Evolutionary conservation across 2,113 vertebrate species (phyloP), one percentile per base, ranked within the genome.

Genomic region (Dinomys branickii): DNA sequence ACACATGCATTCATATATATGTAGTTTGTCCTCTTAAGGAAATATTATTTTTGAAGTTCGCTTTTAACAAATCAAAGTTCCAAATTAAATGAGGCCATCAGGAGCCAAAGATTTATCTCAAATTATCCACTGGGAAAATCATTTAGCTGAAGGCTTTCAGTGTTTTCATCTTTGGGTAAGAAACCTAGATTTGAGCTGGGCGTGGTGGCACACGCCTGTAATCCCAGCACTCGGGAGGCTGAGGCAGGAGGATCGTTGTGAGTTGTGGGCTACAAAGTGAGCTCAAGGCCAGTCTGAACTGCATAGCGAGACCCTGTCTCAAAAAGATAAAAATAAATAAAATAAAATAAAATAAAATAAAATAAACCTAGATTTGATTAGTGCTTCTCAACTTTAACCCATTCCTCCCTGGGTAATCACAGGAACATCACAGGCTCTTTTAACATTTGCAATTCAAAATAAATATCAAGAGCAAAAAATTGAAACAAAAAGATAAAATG

Each of bases 371-470:
- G 44, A 65, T 52, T 41, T 56, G 8, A 71, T 33, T 83, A 58
- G 9, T 11, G 17, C 54, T 7, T 71, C 87, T 86, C 84, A 58
- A 71, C 65, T 77, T 92, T 54, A 96, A 86, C 30, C 14, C 38
- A 50, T 9, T 14, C 47, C 33, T 92, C 59, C 38, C 30, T 69
- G 88, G n/a, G 56, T 58, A 94, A 86, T 17, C 58, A 90, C 47
- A 90, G 7, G 47, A 77, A 86, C 6, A 52, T 94, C 75, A 73
- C 50, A 54, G 22, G 28, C 17, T 91, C 84, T 73, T 91, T 93
- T 85, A 89, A 59, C 30, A 88, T 78, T 50, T 95, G 65, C 78
- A 63, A 93, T 84, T 83, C 54, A 94, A 96, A 96, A 81, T 78
- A 93, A 82, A 44, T 56, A 89, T 58, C 87, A 90, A 83, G 30